Percentiles rank a stretch among this genome's conserved stretches.
Conservation (phyloP, 1,140 invertebrate genomes). For the Calosoma granatense region DNA sequence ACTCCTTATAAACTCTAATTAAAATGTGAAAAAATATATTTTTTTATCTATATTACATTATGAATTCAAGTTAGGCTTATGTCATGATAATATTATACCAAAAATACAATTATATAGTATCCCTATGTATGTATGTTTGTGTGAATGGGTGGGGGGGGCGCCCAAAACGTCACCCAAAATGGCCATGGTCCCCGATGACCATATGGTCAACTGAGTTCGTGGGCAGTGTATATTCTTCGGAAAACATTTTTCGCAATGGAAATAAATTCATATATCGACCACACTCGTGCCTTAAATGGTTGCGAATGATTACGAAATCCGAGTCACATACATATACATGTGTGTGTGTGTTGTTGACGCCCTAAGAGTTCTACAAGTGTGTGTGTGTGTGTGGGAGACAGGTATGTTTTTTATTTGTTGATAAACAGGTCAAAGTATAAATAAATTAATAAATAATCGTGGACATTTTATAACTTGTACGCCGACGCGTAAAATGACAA, state of each 20-base stretch:
- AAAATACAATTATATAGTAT: too few species aligned
- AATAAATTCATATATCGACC: conserved; percentile 9
- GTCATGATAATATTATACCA: too few species aligned
- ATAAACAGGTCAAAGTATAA: conserved; percentile 4
- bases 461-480: not conserved
- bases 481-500: not conserved
- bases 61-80: too few species aligned
- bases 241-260: conserved; percentile 8
- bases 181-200: not conserved
- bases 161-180: not conserved
- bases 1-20: too few species aligned
- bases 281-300: not conserved
- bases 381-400: not conserved
- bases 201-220: not conserved
- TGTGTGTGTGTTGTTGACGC: not conserved
- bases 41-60: too few species aligned
- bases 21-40: too few species aligned
- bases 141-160: too few species aligned
- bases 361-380: too few species aligned
- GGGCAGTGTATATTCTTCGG: not conserved
- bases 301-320: not conserved
- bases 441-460: conserved; percentile 7
- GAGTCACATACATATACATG: not conserved
- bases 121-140: too few species aligned
- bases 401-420: not conserved